Evolutionary conservation across 2,888 invertebrate genomes (phyloP).

Genomic region (Linhomoeus sp.): DNA sequence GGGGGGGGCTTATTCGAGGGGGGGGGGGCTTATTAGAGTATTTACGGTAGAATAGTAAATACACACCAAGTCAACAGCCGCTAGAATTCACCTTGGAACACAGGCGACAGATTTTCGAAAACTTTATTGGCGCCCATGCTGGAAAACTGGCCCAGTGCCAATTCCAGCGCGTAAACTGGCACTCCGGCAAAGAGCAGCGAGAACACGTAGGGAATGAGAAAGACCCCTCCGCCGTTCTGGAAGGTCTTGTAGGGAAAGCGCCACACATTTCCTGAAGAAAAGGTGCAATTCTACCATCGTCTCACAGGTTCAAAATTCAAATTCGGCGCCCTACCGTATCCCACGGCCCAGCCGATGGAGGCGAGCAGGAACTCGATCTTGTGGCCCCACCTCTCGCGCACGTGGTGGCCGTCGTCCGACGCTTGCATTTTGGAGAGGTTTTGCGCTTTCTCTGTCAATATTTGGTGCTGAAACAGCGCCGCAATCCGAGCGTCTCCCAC

Average conservation of each 20-base stretch:
- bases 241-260: neutral
- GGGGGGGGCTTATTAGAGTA: no score
- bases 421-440: no score
- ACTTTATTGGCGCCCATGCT: slow-evolving; percentile 8
- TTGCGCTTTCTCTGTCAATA: no score
- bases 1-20: no score
- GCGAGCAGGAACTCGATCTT: neutral
- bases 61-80: no score
- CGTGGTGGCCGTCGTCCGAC: neutral
- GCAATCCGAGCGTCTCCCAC: no score
- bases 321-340: neutral
- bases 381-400: neutral
- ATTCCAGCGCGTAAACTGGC: slow-evolving; percentile 21
- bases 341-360: slow-evolving; percentile 1
- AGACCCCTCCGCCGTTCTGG: slow-evolving; percentile 11
- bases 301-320: no score
- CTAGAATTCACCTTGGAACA: neutral
- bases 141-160: slow-evolving; percentile 20
- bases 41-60: no score
- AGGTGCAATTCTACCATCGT: no score
- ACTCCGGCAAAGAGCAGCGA: slow-evolving; percentile 19
- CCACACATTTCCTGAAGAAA: neutral
- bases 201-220: slow-evolving; percentile 22
- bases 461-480: no score
- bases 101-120: neutral